Base-by-base conservation (phyloP, 2,113 vertebrate genomes). In the Euleptes europaea region DNA sequence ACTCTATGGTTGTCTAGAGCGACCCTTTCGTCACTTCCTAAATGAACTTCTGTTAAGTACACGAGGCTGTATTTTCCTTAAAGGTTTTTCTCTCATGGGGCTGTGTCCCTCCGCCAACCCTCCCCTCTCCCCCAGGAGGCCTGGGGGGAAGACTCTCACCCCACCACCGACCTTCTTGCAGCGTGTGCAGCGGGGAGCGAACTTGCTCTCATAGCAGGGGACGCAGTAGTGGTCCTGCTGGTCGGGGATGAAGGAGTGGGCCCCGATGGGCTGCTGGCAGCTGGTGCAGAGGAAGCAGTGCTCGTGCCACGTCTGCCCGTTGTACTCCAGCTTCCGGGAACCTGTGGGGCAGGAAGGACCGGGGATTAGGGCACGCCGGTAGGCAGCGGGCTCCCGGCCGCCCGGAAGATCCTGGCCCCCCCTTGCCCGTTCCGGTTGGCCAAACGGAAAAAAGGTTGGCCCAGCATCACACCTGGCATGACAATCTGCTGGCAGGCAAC, bases 141-240 rank as follows among this genome's bases (percentile, higher is more conserved):
- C 54, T 57, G 54, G 6, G 54, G 54, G 21, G n/a, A n/a, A 57
- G 19, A 5, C 2, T 19, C 19, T 5, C n/a, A 11, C 6, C 42
- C 33, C n/a, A 3, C 12, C 66, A 21, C 47, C 2, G 13, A 99
- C 98, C 98, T 99, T 98, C 97, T 98, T 98, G 97, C 99, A 99
- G 83, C 97, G 98, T 60, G 98, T 98, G 88, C 99, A 99, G 89
- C 99, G 98, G 26, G 99, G 99, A 35, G 98, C 98, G 0, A 99
- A 98, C 97, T 99, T 99, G 96, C 97, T 98, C 96, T 99, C 99
- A 0, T 99, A 99, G 90, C 98, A 99, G 89, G 98, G 92, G 78
- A 99, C 98, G 12, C 99, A 99, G 96, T 99, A 99, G 95, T 99
- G 98, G 78, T 98, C 98, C 54, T 98, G 97, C 91, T 99, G 98